Evolutionary conservation across 2,797 vertebrate genomes (phyloP), one percentile per base, ranked within the genome.

Genomic region (Xyrichtys novacula): DNA sequence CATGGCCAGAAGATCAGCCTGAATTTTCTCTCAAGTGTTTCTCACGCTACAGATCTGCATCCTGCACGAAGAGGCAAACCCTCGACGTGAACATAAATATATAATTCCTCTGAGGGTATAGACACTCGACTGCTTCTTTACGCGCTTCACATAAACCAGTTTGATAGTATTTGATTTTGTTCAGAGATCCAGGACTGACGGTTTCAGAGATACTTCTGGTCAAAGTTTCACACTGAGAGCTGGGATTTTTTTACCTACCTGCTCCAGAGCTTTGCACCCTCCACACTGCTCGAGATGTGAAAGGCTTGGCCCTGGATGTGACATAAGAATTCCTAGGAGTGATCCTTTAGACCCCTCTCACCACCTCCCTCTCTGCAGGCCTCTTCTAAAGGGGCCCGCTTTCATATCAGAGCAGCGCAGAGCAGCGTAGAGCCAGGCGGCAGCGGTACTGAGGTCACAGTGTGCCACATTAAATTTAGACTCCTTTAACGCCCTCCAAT

Each of bases 401-500:
- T 34, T 90, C 70, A 80, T 81, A 86, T 86, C 85, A 85, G 76
- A 87, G 84, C 64, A 71, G 58, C 83, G 15, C 72, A 80, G 84
- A 87, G 82, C 66, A 81, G 71, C 69, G 42, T 20, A 12, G 78
- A 86, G 85, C 89, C 85, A 88, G 76, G 70, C 73, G 17, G 69
- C 71, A 79, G 65, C 73, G 85, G 83, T 46, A 75, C 87, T 77
- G 73, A 77, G 91, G 92, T 93, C 92, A 91, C 88, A 85, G 86
- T 89, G 87, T 90, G 87, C 91, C 83, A 80, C 88, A 94, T 94
- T 94, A 94, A 95, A 93, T 93, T 92, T 94, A 95, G 92, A 94
- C 74, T 81, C 87, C 91, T 94, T 94, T 93, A 93, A 94, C 91
- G 65, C 69, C 78, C 85, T 92, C 93, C 93, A 94, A 94, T 94